A percentile compares a stretch with the other conserved stretches of the same genome.
phyloP scores from a whole-genome alignment of 2,113 vertebrate genomes.

The Malurus alboscapulatus region DNA sequence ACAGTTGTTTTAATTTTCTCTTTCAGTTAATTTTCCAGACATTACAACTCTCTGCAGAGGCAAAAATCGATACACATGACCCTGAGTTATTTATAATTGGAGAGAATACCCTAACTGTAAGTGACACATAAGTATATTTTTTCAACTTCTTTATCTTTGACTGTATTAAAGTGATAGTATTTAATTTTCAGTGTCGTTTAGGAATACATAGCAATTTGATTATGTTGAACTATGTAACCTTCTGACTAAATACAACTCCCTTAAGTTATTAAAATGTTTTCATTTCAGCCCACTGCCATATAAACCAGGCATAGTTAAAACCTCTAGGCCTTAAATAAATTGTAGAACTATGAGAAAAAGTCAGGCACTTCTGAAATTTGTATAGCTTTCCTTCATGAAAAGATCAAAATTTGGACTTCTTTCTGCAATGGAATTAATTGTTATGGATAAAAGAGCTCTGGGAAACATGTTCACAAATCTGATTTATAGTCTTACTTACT shows the following conservation, averaged over 20 bases:
- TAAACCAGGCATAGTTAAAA: not conserved
- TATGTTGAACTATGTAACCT: not conserved
- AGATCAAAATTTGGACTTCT: not conserved
- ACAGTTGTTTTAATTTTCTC: not conserved
- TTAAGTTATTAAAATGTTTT: not conserved
- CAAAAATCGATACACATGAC: slow-evolving; percentile 77
- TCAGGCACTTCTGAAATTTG: not conserved
- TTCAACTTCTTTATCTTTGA: not conserved
- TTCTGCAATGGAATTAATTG: not conserved
- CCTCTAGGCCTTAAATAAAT: not conserved
- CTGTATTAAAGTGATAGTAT: not conserved
- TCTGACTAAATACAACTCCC: not conserved
- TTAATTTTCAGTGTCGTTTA: not conserved
- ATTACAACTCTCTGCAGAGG: slow-evolving; percentile 72
- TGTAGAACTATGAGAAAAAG: not conserved
- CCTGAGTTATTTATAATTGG: slow-evolving; percentile 80
- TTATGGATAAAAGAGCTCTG: not conserved
- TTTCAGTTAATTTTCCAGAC: slow-evolving; percentile 84
- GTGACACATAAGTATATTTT: not conserved
- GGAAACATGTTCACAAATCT: not conserved
- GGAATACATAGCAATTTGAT: not conserved
- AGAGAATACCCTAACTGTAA: slow-evolving; percentile 79
- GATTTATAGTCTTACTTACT: not conserved
- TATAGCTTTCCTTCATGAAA: not conserved
- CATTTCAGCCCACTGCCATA: not conserved